A percentile compares a stretch with the other conserved stretches of the same genome.
Evolutionary conservation across 2,888 invertebrate species (phyloP).

Genomic region (Tethea ocularis): DNA sequence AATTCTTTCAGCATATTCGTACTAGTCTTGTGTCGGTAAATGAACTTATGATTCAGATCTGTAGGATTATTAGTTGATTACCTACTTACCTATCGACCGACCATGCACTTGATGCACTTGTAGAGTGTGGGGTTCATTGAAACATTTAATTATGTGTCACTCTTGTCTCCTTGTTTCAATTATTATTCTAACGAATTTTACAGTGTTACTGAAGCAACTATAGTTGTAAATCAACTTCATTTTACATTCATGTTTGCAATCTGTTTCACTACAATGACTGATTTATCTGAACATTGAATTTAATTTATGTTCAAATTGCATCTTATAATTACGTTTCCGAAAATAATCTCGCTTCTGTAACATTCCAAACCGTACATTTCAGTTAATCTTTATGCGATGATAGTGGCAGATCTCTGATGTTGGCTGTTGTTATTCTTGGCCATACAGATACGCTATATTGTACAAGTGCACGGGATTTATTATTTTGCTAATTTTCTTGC

Average conservation of each 20-base stretch:
- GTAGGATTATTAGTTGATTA: background rate
- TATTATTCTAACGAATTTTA: conserved; percentile 16
- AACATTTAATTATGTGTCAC: conserved; percentile 56
- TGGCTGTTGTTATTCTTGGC: conserved; percentile 40
- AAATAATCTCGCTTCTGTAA: conserved; percentile 31
- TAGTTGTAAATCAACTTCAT: conserved; percentile 32
- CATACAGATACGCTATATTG: conserved; percentile 25
- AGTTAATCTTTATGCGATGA: conserved; percentile 20
- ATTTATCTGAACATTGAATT: conserved; percentile 44
- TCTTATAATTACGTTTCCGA: conserved; percentile 41
- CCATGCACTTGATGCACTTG: background rate
- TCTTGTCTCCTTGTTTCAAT: conserved; percentile 18
- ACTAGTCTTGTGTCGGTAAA: background rate
- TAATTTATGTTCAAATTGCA: conserved; percentile 52
- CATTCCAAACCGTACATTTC: conserved; percentile 29
- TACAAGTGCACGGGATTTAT: conserved; percentile 50
- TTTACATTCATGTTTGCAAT: conserved; percentile 28
- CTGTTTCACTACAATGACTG: conserved; percentile 41
- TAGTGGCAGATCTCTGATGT: conserved; percentile 24
- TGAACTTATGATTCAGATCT: background rate
- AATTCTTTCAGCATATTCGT: background rate
- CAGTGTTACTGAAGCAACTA: conserved; percentile 22
- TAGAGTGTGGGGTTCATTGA: conserved; percentile 50
- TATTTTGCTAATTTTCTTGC: conserved; percentile 53
- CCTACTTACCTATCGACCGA: background rate